These are phyloP conservation scores for Ommatoiulus sabulosus DNA, from an alignment of 2,888 invertebrate species.

Conservation along the genomic window DNA sequence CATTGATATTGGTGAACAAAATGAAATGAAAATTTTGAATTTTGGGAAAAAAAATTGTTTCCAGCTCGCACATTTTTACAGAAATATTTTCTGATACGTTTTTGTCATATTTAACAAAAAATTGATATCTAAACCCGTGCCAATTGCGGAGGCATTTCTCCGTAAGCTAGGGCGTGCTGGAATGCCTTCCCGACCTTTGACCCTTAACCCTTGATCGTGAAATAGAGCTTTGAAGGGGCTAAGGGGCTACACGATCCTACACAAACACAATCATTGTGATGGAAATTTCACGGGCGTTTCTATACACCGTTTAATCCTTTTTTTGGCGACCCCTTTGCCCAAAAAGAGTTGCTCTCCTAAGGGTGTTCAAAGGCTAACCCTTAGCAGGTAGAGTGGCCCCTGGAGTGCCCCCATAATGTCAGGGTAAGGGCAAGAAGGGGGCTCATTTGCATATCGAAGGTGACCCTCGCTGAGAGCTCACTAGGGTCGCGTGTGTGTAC, in stretches of 20 bases:
- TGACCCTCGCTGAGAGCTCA: slow-evolving; percentile 47
- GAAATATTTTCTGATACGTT: too few species aligned
- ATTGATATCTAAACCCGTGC: too few species aligned
- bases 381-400: slow-evolving; percentile 23
- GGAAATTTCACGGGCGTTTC: slow-evolving; percentile 55
- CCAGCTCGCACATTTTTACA: too few species aligned
- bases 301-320: slow-evolving; percentile 49
- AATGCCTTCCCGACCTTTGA: neutral
- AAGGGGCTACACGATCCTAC: slow-evolving; percentile 45
- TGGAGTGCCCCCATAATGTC: slow-evolving; percentile 11
- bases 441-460: slow-evolving; percentile 27
- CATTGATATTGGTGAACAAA: too few species aligned
- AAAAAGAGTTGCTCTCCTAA: slow-evolving; percentile 21
- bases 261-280: slow-evolving; percentile 49
- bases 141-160: neutral
- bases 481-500: neutral
- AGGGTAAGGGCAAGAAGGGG: neutral
- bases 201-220: slow-evolving; percentile 41
- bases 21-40: too few species aligned
- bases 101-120: too few species aligned
- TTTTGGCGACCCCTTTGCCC: neutral
- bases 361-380: slow-evolving; percentile 16
- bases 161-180: slow-evolving; percentile 4
- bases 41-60: too few species aligned
- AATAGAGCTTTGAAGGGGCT: slow-evolving; percentile 46